Conservation (phyloP, 2,888 invertebrate species). For the Tyria jacobaeae region DNA sequence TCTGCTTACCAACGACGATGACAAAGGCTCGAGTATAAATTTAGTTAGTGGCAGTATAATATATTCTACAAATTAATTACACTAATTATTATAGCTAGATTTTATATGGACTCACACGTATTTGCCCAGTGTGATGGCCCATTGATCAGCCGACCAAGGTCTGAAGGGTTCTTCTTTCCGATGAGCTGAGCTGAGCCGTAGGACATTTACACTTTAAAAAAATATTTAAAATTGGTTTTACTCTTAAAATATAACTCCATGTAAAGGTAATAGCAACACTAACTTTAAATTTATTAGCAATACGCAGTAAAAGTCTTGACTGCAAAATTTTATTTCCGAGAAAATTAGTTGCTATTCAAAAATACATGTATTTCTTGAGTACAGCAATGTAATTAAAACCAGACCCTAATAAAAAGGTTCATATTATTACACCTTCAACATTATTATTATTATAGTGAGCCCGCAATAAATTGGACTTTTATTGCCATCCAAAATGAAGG, state of each 20-base stretch:
- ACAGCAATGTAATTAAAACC: conserved; percentile 36
- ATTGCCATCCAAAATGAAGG: conserved; percentile 37
- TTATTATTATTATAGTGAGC: conserved; percentile 28
- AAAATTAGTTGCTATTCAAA: conserved; percentile 18
- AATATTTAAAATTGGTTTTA: neutral
- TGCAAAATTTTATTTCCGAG: neutral
- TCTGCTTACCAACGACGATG: no score
- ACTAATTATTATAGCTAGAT: no score
- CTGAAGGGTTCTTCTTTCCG: no score
- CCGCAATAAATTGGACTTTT: conserved; percentile 43
- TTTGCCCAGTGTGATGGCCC: no score
- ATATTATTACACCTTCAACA: conserved; percentile 26
- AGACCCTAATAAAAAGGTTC: conserved; percentile 28
- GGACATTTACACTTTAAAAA: no score
- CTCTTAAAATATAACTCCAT: neutral
- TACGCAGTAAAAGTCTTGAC: neutral
- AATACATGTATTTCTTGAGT: conserved; percentile 14
- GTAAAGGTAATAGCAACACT: neutral
- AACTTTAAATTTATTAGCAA: neutral
- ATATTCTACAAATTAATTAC: no score
- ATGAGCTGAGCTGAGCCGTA: no score
- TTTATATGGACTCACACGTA: no score
- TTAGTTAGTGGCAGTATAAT: no score
- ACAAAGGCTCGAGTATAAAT: no score
- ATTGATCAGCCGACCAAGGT: no score